These are phyloP conservation scores for Vanacampus margaritifer DNA, from an alignment of 2,113 vertebrate genomes.

Conservation along the genomic window DNA sequence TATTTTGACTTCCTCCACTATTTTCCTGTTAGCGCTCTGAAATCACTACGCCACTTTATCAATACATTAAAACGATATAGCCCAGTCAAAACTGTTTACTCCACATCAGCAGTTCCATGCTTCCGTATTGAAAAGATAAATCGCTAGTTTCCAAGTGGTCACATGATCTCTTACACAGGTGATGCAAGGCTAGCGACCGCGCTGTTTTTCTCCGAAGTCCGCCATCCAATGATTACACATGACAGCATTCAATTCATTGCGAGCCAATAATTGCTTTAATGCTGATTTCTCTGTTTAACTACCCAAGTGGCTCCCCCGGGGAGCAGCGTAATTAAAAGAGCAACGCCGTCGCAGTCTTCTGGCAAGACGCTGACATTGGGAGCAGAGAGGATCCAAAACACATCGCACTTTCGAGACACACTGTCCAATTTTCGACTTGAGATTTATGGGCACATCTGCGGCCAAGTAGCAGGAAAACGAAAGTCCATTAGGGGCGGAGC, in stretches of 20 bases:
- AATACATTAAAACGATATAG: too few species aligned
- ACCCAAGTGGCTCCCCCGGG: constrained; percentile 70
- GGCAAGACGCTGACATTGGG: background rate
- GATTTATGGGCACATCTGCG: background rate
- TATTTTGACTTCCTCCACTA: too few species aligned
- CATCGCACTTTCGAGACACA: background rate
- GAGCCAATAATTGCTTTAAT: constrained; percentile 80
- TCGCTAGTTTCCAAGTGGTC: too few species aligned
- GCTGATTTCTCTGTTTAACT: constrained; percentile 80
- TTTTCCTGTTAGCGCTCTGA: too few species aligned
- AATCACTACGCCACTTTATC: too few species aligned
- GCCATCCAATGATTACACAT: constrained; percentile 76
- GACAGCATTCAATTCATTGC: constrained; percentile 78
- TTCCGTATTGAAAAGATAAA: too few species aligned
- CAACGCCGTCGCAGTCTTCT: background rate
- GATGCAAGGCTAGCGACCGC: constrained; percentile 3
- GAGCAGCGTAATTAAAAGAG: constrained; percentile 76
- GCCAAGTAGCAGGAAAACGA: background rate
- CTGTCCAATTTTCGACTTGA: background rate
- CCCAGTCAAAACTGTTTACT: too few species aligned
- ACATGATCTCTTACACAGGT: background rate
- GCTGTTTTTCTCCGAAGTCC: constrained; percentile 74
- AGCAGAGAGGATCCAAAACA: background rate
- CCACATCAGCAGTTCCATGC: too few species aligned
- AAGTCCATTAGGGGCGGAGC: background rate